Evolutionary conservation across 2,888 invertebrate species (phyloP), one percentile per base, ranked within the genome.

Genomic region (Cyrtodaria siliqua): DNA sequence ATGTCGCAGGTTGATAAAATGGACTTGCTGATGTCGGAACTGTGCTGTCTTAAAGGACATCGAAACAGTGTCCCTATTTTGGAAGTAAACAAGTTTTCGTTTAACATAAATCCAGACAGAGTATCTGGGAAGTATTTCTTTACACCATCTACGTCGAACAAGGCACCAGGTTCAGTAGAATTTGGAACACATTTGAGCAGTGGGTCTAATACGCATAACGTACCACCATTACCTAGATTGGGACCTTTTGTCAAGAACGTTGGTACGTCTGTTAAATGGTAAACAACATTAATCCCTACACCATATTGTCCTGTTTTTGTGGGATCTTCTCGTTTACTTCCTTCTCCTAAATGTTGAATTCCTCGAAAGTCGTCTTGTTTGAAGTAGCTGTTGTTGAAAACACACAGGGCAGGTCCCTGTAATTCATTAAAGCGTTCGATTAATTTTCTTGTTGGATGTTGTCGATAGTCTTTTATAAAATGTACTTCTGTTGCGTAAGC

Each of bases 271-370:
- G 92, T 92, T 18, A 92, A 62, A 73, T 91, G 89, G 78, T 92
- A 92, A 2, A 92, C 92, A 33, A 87, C 87, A 77, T 91, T 92
- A 78, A 92, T 92, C 0, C 92, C 92, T n/a, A 92, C 88, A n/a
- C 92, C 92, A 86, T 89, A 92, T 61, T 91, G 90, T 0, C 92
- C 92, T 0, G 89, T 90, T 64, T 90, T 89, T 57, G 87, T 79
- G 6, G 89, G 86, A 74, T 92, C 91, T 18, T 82, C 68, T 16
- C 76, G 44, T 77, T 92, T 92, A 60, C 89, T 90, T 1, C 92
- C 91, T 42, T 85, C 81, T 1, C 92, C 92, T 0, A 92, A 84
- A 26, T 85, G 80, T 55, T 89, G 88, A 42, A 92, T 91, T n/a
- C 92, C 92, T 26, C 73, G 60, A 6, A 92, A 62, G 72, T 92